Percentiles rank a stretch among this genome's conserved stretches.
Evolutionary conservation across 2,113 vertebrate species (phyloP).

Genomic region (Syngnathoides biaculeatus): DNA sequence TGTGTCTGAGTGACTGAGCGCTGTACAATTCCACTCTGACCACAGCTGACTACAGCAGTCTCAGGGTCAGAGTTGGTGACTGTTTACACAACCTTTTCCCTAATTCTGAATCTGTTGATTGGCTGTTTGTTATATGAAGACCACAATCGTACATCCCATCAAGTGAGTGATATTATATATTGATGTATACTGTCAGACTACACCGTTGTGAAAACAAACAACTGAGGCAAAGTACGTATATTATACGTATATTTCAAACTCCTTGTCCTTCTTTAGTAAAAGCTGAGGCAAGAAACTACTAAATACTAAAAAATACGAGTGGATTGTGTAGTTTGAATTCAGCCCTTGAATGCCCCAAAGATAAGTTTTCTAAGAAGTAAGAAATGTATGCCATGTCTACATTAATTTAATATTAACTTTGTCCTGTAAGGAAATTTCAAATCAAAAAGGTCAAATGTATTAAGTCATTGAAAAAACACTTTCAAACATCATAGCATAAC

Average conservation of each 20-base stretch:
- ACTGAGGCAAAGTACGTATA: background rate
- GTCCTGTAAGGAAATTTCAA: too few relatives aligned
- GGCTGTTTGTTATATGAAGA: slow-evolving; percentile 8
- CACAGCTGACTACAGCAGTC: slow-evolving; percentile 11
- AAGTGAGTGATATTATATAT: background rate
- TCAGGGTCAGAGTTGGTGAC: background rate
- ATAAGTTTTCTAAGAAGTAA: too few relatives aligned
- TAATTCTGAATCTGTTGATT: slow-evolving; percentile 14
- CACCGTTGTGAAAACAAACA: background rate
- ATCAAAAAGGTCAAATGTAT: too few relatives aligned
- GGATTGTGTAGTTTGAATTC: too few relatives aligned
- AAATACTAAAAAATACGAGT: too few relatives aligned
- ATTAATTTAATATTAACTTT: too few relatives aligned
- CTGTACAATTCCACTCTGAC: slow-evolving; percentile 8
- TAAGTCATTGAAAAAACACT: too few relatives aligned
- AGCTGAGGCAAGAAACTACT: too few relatives aligned
- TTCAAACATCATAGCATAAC: too few relatives aligned
- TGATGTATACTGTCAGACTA: background rate
- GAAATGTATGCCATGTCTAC: too few relatives aligned
- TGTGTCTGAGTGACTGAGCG: background rate
- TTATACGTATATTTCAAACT: background rate
- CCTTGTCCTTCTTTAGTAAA: background rate
- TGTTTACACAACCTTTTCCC: slow-evolving; percentile 40
- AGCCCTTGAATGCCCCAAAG: background rate
- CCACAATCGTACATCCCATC: background rate